phyloP scores from a whole-genome alignment of 2,888 invertebrate genomes.

The Drosophila longiperda region DNA sequence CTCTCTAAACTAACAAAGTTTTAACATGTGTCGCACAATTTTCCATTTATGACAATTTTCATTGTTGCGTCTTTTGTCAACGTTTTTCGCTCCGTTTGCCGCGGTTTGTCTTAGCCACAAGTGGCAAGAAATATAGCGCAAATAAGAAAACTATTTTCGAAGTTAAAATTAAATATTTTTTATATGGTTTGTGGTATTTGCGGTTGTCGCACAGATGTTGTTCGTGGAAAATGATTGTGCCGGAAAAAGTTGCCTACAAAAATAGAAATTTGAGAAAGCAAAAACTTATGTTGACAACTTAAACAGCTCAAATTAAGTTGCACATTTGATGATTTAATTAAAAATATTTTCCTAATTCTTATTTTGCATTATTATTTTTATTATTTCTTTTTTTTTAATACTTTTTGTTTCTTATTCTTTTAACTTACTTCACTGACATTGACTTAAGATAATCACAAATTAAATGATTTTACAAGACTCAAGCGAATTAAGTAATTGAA shows the following conservation, averaged over 20 bases:
- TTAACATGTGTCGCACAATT: slow-evolving; percentile 37
- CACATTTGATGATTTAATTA: not conserved
- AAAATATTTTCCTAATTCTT: not conserved
- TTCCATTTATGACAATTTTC: slow-evolving; percentile 26
- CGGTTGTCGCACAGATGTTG: slow-evolving; percentile 3
- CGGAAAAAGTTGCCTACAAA: not conserved
- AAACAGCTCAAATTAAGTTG: not conserved
- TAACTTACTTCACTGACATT: not conserved
- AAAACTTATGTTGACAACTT: not conserved
- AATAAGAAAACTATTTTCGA: slow-evolving; percentile 50
- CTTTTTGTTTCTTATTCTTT: not conserved
- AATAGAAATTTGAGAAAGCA: not conserved
- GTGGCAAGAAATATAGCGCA: not conserved
- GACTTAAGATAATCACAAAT: not conserved
- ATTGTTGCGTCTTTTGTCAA: slow-evolving; percentile 6
- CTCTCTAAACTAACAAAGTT: not conserved
- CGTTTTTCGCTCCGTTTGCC: slow-evolving; percentile 18
- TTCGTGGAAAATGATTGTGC: not conserved
- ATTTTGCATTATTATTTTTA: not conserved
- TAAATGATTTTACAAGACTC: not conserved
- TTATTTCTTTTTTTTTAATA: not conserved
- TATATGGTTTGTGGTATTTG: slow-evolving; percentile 5
- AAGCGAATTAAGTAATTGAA: not conserved
- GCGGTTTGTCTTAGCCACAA: slow-evolving; percentile 17
- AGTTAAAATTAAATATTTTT: slow-evolving; percentile 57